Base-by-base conservation (phyloP, 2,113 vertebrate species). In the Macquaria ambigua region DNA sequence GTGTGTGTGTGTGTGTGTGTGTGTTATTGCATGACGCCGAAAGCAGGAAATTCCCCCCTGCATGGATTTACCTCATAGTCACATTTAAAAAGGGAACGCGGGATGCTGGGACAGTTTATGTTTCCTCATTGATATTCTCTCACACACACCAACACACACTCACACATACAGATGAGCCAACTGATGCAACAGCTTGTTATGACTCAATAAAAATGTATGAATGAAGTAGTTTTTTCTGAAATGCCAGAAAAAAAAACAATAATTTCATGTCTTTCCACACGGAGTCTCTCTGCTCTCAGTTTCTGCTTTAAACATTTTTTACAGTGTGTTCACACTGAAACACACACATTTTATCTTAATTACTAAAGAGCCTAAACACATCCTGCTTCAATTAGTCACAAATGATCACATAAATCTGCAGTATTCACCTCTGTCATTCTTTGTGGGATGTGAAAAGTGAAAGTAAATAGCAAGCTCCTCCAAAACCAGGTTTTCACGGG, bases 171-270 rank as follows among this genome's bases (percentile, higher is more conserved):
- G 48, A 84, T 76, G 41, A 73, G 34, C 31, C 28, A 59, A 73
- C 63, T 67, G 82, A 89, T 63, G 55, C 53, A 71, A 79, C 46
- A 59, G 9, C 46, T 56, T 74, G 31, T 85, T 83, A 58, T 43
- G 64, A 78, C 61, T 77, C 46, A 74, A 70, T 81, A 62, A 41
- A 79, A 68, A 52, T 55, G 43, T 31, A 31, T 31, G 28, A 31
- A 31, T 31, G 23, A 62, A 59, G 37, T 52, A 55, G 12, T 48
- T 3, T 46, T 46, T 48, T 41, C 11, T 55, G 15, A 76, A 69
- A 80, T 18, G 61, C 18, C 12, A 50, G 39, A 18, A 67, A 67
- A 56, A 71, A 41, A 61, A 50, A 8, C 31, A 20, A 25, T 34
- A 3, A 46, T 58, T 52, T 48, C 41, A n/a, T 0, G n/a, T n/a